Base-by-base conservation (phyloP, 2,113 vertebrate species). In the Gasterosteus nipponicus region DNA sequence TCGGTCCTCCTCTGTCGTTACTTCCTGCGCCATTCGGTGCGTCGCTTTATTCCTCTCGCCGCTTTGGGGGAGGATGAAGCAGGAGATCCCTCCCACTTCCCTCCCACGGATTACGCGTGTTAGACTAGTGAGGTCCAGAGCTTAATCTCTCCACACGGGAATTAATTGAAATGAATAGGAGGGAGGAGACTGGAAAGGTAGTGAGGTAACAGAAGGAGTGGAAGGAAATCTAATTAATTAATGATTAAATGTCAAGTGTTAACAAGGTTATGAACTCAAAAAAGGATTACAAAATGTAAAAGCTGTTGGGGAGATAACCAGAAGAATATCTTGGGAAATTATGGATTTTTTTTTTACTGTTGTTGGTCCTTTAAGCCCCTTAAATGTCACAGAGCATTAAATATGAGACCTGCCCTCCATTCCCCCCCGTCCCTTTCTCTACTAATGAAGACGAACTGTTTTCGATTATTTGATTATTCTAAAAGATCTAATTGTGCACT, bases 81-180 rank as follows among this genome's bases (percentile, higher is more conserved):
- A 33, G 49, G 56, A 78, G 77, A 87, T 63, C 81, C 84, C 91
- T 87, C 91, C 88, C 81, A 73, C 92, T 89, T 63, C 87, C 75
- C 77, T 18, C 29, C 77, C 61, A 61, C 88, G 69, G 80, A 90
- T 90, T 78, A 9, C 51, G 41, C 6, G 47, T 33, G 0, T 42
- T 5, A 60, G 1, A 26, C 22, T 26, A 26, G 44, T 0, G 0
- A n/a, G 63, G 57, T 0, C 0, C 22, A 29, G 3, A 16, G 3
- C 22, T 68, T 10, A 14, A 57, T 58, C 18, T 18, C 11, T 63
- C 9, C n/a, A 22, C 9, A 42, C 38, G 1, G 0, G 41, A 41
- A 7, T n/a, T 12, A 26, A 60, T 11, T 51, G 7, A 33, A 51
- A 73, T 38, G 0, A 18, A 60, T 5, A 41, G 10, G 3, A 10